Evolutionary conservation across 2,888 invertebrate species (phyloP), one percentile per base, ranked within the genome.

Genomic region (Phortica magna): DNA sequence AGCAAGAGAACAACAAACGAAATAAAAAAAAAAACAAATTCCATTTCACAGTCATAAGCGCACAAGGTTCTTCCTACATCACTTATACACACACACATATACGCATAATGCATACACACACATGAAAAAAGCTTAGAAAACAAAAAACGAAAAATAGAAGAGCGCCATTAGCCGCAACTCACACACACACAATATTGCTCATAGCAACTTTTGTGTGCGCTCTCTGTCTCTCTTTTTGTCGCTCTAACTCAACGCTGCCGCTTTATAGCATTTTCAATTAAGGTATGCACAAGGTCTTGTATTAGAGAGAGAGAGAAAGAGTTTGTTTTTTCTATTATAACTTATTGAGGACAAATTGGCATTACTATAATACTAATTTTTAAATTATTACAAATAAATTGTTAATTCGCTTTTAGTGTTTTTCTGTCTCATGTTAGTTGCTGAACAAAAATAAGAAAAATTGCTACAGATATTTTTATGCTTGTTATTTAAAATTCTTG

Each of bases 61-160:
- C 80, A 87, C 90, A 90, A 90, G 90, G 90, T 90, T 90, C 90
- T 90, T 90, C 90, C 90, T 90, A 90, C 89, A 87, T 90, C 88
- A 84, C 82, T 77, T 53, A 31, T 75, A 75, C 79, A 75, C 74
- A 55, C 48, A 73, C 48, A 53, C 48, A 68, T 31, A 64, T 61
- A 55, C 68, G 67, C 67, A 43, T 41, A 39, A 17, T 43, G 70
- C 71, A 76, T 57, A 76, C 61, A 67, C 61, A 75, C 57, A 48
- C 61, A 77, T 55, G 78, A 31, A 76, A 77, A 72, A 68, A 61
- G 42, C 14, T 59, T 31, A 73, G 59, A 55, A 73, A 74, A 43
- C 76, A 79, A 70, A 79, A 76, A 80, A 61, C n/a, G 53, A 57
- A 48, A n/a, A 78, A 71, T 19, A 72, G 64, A 73, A 70, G 53